These are phyloP conservation scores for Heliangelus exortis DNA, from an alignment of 2,797 vertebrate species.

Conservation along the genomic window DNA sequence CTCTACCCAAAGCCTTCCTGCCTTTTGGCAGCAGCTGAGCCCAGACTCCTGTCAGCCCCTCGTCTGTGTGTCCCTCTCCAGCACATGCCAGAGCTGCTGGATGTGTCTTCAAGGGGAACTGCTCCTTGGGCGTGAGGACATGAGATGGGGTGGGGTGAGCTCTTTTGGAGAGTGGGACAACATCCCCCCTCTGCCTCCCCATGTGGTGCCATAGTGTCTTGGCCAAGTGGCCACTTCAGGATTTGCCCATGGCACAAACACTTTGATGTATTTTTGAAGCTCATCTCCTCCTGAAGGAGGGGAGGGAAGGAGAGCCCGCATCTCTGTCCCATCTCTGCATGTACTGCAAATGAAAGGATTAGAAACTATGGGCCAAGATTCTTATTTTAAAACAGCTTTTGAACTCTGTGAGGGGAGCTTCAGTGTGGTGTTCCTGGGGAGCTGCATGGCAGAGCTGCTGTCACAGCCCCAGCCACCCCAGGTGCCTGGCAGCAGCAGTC, in stretches of 20 bases:
- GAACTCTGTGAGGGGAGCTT: not conserved
- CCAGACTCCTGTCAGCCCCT: rapidly evolving
- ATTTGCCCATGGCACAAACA: rapidly evolving
- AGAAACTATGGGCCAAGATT: conserved; percentile 27
- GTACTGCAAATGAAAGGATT: conserved; percentile 20
- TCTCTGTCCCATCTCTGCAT: not conserved
- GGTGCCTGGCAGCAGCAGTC: not conserved
- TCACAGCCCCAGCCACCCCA: rapidly evolving
- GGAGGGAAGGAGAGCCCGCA: not conserved
- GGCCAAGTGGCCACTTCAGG: rapidly evolving
- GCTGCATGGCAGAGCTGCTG: not conserved
- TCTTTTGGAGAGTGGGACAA: not conserved
- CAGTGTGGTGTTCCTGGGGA: not conserved
- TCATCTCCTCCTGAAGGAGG: rapidly evolving
- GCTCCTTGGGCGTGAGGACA: rapidly evolving
- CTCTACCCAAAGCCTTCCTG: not conserved
- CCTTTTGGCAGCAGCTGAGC: not conserved
- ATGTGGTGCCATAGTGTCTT: rapidly evolving
- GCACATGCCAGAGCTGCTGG: not conserved
- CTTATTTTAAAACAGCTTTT: conserved; percentile 31
- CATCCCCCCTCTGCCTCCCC: not conserved
- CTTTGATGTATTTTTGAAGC: not conserved
- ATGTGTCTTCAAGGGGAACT: not conserved
- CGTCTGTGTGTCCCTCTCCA: not conserved
- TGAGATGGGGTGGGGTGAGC: not conserved